A percentile compares a stretch with the other conserved stretches of the same genome.
These are phyloP conservation scores for Diploscapter pachys DNA, from an alignment of 1,140 invertebrate species.

Conservation along the genomic window DNA sequence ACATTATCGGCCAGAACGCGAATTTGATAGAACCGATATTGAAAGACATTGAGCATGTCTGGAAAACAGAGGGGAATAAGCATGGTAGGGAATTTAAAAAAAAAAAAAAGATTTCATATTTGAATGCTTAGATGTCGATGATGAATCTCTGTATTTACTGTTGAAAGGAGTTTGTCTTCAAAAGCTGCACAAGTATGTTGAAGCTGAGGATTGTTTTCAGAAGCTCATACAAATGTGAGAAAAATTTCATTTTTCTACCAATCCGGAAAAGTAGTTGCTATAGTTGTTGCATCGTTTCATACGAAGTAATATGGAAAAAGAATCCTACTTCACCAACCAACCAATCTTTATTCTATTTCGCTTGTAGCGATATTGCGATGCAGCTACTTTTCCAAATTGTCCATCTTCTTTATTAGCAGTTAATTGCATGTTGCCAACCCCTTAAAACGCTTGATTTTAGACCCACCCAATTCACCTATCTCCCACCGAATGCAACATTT, in stretches of 20 bases:
- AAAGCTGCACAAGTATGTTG: slow-evolving; percentile 70
- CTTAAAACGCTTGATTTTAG: slow-evolving; percentile 68
- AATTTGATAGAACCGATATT: slow-evolving; percentile 71
- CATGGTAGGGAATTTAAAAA: background rate
- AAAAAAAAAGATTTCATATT: slow-evolving; percentile 15
- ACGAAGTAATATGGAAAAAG: background rate
- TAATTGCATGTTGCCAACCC: background rate
- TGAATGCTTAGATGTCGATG: slow-evolving; percentile 67
- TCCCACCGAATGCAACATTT: slow-evolving; percentile 79
- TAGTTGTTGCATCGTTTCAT: background rate
- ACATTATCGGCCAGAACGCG: slow-evolving; percentile 73
- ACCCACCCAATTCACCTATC: slow-evolving; percentile 77
- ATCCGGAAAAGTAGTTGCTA: background rate
- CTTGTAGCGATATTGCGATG: no score
- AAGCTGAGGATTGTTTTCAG: slow-evolving; percentile 73
- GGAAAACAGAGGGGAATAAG: slow-evolving; percentile 20
- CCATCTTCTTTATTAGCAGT: background rate
- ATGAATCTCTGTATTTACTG: slow-evolving; percentile 73
- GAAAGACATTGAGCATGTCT: slow-evolving; percentile 65
- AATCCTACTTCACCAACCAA: background rate
- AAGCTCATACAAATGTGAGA: slow-evolving; percentile 58
- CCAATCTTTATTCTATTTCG: background rate
- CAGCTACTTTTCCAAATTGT: background rate
- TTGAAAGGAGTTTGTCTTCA: slow-evolving; percentile 80
- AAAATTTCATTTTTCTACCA: background rate